A percentile compares a stretch with the other conserved stretches of the same genome.
Conservation (phyloP, 2,113 vertebrate species). For the Xenopus borealis region DNA sequence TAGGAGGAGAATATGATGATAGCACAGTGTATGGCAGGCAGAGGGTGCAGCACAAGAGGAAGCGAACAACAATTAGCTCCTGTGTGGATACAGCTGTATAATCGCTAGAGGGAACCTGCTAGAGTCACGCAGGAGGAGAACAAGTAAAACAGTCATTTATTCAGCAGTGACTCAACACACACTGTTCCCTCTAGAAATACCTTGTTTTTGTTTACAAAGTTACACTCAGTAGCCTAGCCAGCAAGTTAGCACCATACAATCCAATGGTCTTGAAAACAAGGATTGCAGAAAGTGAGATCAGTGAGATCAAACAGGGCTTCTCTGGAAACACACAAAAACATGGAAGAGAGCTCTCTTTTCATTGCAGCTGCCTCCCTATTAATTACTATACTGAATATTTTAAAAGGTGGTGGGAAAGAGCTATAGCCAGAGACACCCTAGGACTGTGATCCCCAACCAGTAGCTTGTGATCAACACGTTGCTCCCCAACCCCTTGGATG, state of each 20-base stretch:
- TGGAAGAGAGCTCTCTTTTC: neutral
- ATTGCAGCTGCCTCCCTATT: too few species aligned
- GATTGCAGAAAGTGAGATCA: neutral
- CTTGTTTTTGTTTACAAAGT: slow-evolving; percentile 23
- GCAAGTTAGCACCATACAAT: neutral
- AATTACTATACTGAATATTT: too few species aligned
- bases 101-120: slow-evolving; percentile 33
- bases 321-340: neutral
- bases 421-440: too few species aligned
- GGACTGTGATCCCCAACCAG: too few species aligned
- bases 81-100: slow-evolving; percentile 20
- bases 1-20: too few species aligned
- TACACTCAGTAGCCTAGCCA: neutral
- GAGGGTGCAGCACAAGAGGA: neutral
- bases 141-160: slow-evolving; percentile 3
- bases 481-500: too few species aligned
- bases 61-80: slow-evolving; percentile 25
- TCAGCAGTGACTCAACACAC: slow-evolving; percentile 5
- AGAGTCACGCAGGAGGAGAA: slow-evolving; percentile 26
- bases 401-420: too few species aligned
- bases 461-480: too few species aligned
- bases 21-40: too few species aligned
- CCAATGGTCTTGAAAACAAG: neutral
- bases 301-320: neutral
- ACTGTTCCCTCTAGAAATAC: slow-evolving; percentile 14